Base-by-base conservation (phyloP, 2,797 vertebrate species). In the Percopsis omiscomaycus region DNA sequence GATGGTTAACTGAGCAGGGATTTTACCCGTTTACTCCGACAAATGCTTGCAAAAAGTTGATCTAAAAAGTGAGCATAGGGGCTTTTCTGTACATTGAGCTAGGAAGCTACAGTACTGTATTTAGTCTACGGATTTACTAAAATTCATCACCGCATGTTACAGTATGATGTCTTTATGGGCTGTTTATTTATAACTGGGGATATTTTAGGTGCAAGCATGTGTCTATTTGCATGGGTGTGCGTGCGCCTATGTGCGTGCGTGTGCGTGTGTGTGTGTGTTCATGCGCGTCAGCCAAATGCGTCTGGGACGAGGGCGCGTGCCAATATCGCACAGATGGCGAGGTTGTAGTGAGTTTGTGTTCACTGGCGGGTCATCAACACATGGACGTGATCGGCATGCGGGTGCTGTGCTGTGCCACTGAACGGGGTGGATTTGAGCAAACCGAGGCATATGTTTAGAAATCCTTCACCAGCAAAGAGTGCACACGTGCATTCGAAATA, bases 291-390 rank as follows among this genome's bases (percentile, higher is more conserved):
- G 51, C 51, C 51, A 28, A 28, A 8, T 53, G 27, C 12, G 22
- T 13, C 9, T 13, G 27, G 51, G 51, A 53, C 11, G 11, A 28
- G 12, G 28, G 53, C 14, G 53, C 4, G 11, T 13, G 53, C 29
- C 53, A 55, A 32, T 55, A 30, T n/a, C 28, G 14, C 27, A 55
- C 28, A 30, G 53, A 55, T 55, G 53, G 29, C 30, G 13, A 32
- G 53, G 28, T 5, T 4, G 29, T 53, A 11, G 51, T 30, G 14
- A n/a, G 13, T 32, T 55, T 55, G 47, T 4, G 30, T 30, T 55
- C 53, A 30, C 12, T 29, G 53, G 28, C 53, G 29, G 53, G 53
- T 14, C 29, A 55, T 29, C 53, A 55, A 55, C 53, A 32, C 13
- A 32, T 28, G 12, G 53, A 55, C 13, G 22, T 30, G 52, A 13